Evolutionary conservation across 53 echinoderm and acorn worm genomes (phyloP).

Genomic region (Arbacia lixula): DNA sequence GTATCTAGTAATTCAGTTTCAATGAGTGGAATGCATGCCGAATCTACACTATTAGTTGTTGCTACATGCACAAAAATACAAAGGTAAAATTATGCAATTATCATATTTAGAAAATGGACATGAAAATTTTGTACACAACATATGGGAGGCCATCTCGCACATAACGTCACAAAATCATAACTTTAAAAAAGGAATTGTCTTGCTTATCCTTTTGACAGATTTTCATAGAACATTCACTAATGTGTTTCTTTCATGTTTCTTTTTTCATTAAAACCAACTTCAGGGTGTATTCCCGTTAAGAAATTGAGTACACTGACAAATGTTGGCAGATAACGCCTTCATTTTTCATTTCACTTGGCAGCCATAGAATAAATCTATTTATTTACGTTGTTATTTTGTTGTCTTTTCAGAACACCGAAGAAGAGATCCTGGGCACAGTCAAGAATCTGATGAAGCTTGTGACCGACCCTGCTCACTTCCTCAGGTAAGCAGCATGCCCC

Average conservation of each 20-base stretch:
- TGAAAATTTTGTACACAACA: not conserved
- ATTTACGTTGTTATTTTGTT: not conserved
- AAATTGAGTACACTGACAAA: too few species aligned
- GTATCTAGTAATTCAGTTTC: too few species aligned
- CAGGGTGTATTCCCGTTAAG: not conserved
- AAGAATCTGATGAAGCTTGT: conserved; percentile 77
- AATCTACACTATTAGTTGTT: too few species aligned
- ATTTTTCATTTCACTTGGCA: not conserved
- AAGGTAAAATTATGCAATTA: too few species aligned
- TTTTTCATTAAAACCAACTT: not conserved
- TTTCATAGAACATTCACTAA: too few species aligned
- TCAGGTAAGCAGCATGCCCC: conserved; percentile 60
- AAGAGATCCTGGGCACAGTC: conserved; percentile 85
- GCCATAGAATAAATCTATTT: not conserved
- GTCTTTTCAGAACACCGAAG: conserved; percentile 70
- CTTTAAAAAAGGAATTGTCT: not conserved
- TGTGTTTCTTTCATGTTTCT: too few species aligned
- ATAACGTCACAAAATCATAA: too few species aligned
- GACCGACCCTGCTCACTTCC: conserved; percentile 66
- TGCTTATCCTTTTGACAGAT: not conserved
- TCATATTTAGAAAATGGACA: too few species aligned
- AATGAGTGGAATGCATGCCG: too few species aligned
- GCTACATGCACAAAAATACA: too few species aligned
- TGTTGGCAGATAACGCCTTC: too few species aligned
- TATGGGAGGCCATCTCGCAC: too few species aligned